Evolutionary conservation across 2,888 invertebrate genomes (phyloP).

Genomic region (Pristionchus exspectatus): DNA sequence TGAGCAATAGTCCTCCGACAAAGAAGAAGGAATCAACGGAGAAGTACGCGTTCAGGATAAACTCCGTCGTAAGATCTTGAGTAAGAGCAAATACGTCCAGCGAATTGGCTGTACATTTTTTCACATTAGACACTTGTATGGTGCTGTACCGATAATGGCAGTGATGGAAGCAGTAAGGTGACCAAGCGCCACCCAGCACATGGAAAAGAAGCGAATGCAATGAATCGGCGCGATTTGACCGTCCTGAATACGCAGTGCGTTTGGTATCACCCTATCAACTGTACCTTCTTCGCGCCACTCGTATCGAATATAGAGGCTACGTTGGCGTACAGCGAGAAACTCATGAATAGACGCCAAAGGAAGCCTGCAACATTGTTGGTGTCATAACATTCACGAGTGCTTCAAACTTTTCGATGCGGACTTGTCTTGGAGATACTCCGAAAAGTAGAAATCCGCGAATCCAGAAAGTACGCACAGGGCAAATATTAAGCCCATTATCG

Average conservation of each 20-base stretch:
- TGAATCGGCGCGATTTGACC: conserved; percentile 53
- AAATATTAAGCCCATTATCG: conserved; percentile 22
- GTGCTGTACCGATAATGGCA: not conserved
- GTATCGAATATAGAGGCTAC: conserved; percentile 34
- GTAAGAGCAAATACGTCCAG: conserved; percentile 52
- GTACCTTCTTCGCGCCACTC: not conserved
- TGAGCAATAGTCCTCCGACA: conserved; percentile 61
- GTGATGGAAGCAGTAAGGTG: not conserved
- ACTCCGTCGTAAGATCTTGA: conserved; percentile 55
- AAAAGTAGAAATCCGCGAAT: not conserved
- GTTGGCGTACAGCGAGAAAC: conserved; percentile 41
- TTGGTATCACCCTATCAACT: not conserved
- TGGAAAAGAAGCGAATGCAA: conserved; percentile 53
- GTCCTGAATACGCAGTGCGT: not conserved
- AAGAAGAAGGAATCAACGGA: conserved; percentile 68
- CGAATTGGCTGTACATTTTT: conserved; percentile 57
- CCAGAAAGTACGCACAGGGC: not conserved
- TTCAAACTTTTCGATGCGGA: not conserved
- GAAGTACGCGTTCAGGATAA: conserved; percentile 62
- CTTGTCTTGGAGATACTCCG: not conserved
- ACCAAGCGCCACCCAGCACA: conserved; percentile 44
- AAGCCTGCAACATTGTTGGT: not conserved
- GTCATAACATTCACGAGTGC: not conserved
- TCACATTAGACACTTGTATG: too few relatives aligned
- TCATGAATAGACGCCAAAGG: conserved; percentile 35